These are phyloP conservation scores for Pachyramphus minor DNA, from an alignment of 2,113 vertebrate genomes.

Conservation along the genomic window DNA sequence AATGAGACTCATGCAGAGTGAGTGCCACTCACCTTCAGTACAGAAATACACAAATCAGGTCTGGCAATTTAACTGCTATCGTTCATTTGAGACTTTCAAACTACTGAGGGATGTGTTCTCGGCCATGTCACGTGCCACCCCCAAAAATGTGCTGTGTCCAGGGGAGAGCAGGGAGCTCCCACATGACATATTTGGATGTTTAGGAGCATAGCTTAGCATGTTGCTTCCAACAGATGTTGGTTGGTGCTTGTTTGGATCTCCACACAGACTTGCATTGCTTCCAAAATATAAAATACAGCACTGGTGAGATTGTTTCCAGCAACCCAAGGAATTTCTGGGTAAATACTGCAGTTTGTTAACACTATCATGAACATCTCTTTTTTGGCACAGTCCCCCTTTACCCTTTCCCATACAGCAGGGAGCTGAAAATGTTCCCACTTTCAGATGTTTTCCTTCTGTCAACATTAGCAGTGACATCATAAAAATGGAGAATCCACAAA, in stretches of 20 bases:
- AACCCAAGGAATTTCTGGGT: background rate
- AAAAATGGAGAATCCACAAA: background rate
- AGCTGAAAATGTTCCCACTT: background rate
- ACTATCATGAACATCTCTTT: background rate
- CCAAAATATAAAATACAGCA: background rate
- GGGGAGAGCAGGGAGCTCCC: background rate
- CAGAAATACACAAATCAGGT: background rate
- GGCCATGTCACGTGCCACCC: rapidly evolving
- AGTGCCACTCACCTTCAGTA: background rate
- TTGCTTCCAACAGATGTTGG: background rate
- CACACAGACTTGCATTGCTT: background rate
- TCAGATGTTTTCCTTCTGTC: background rate
- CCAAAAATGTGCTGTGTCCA: background rate
- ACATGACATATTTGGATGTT: background rate
- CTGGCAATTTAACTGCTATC: background rate
- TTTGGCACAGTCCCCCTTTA: slow-evolving; percentile 40
- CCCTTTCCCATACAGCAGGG: background rate
- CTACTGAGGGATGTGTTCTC: background rate
- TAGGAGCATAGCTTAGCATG: background rate
- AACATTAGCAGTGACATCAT: background rate
- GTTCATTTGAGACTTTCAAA: background rate
- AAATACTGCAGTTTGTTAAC: slow-evolving; percentile 36
- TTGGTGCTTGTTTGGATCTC: background rate
- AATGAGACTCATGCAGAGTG: rapidly evolving
- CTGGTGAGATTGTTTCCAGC: background rate